Conservation (phyloP, 1,140 invertebrate genomes). For the Uloborus diversus region DNA sequence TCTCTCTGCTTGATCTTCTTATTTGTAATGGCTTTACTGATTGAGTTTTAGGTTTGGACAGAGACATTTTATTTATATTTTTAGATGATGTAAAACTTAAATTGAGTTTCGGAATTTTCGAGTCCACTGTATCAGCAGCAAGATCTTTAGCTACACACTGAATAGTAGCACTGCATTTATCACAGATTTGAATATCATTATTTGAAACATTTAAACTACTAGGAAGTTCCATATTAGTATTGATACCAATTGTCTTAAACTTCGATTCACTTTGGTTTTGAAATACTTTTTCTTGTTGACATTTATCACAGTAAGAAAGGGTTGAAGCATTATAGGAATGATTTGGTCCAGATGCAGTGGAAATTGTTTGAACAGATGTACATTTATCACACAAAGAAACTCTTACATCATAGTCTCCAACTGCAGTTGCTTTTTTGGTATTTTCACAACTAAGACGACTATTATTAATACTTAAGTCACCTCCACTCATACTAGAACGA, state of each 20-base stretch:
- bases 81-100: background rate
- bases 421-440: constrained; percentile 65
- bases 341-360: background rate
- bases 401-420: constrained; percentile 61
- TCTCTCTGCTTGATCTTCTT: too few relatives aligned
- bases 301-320: constrained; percentile 22
- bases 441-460: constrained; percentile 69
- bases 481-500: constrained; percentile 66
- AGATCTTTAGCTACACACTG: constrained; percentile 69
- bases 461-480: constrained; percentile 67
- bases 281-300: constrained; percentile 55
- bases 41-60: too few relatives aligned
- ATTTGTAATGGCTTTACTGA: too few relatives aligned
- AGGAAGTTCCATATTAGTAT: constrained; percentile 35
- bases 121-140: constrained; percentile 60
- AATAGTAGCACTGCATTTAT: constrained; percentile 74
- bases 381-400: constrained; percentile 55
- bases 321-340: background rate
- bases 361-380: constrained; percentile 50
- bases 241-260: constrained; percentile 29
- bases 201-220: constrained; percentile 54
- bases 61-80: too few relatives aligned
- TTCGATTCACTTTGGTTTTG: background rate
- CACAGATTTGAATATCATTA: constrained; percentile 71
- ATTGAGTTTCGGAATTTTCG: constrained; percentile 22